These are phyloP conservation scores for Acropternis orthonyx DNA, from an alignment of 2,797 vertebrate species.

Conservation along the genomic window DNA sequence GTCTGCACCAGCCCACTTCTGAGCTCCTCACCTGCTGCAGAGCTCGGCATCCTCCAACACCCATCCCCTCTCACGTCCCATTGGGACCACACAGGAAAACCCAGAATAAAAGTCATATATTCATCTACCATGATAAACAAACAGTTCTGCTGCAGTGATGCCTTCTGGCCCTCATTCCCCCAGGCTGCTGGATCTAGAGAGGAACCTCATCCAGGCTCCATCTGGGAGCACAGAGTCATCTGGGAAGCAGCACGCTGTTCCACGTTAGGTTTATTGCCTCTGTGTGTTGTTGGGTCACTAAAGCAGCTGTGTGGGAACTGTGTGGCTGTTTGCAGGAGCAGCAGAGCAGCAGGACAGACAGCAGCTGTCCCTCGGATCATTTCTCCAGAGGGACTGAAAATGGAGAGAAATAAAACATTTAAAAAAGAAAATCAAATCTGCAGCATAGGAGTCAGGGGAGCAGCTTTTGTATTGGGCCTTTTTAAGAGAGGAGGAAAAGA, in stretches of 20 bases:
- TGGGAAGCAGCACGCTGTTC: background rate
- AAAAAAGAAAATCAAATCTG: background rate
- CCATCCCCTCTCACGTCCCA: accelerated
- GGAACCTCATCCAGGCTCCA: background rate
- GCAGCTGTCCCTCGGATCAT: background rate
- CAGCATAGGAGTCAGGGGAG: background rate
- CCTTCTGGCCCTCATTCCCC: background rate
- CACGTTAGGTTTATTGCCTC: conserved; percentile 23
- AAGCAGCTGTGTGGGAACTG: conserved; percentile 34
- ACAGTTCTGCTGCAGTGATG: accelerated
- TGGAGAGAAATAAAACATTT: background rate
- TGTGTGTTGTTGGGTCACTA: conserved; percentile 16
- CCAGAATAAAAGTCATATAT: background rate
- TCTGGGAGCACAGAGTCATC: accelerated
- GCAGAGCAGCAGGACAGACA: background rate
- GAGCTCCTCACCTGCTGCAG: background rate
- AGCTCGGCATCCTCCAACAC: background rate
- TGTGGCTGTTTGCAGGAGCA: background rate
- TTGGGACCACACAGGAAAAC: background rate
- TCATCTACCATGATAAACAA: background rate
- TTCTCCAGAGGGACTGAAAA: background rate
- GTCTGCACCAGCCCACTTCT: background rate
- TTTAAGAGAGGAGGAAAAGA: background rate
- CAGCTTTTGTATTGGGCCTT: background rate
- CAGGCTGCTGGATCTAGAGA: background rate